Percentiles rank a stretch among this genome's conserved stretches.
phyloP scores from a whole-genome alignment of 2,113 vertebrate genomes.

The Mormyrus iriodes region DNA sequence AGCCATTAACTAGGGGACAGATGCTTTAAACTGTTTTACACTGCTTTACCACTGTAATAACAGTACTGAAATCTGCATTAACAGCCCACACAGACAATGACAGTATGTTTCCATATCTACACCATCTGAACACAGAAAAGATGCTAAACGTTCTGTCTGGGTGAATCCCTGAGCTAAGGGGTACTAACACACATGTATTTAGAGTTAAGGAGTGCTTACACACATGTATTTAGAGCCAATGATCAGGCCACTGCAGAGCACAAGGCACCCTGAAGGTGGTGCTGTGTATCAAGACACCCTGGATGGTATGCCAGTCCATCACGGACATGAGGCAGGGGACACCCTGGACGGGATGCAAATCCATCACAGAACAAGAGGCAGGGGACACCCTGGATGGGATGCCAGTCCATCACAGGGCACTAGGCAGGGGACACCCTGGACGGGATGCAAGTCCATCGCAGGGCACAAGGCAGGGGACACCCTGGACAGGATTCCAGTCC shows the following conservation, averaged over 20 bases:
- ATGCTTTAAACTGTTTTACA: background rate
- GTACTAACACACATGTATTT: background rate
- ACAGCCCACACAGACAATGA: background rate
- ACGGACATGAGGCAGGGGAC: background rate
- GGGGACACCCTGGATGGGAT: too few relatives aligned
- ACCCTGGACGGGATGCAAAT: background rate
- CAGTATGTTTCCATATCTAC: background rate
- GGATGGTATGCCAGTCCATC: background rate
- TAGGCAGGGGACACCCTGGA: too few relatives aligned
- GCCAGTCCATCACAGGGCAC: too few relatives aligned
- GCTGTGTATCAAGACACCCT: too few relatives aligned
- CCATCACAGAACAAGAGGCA: background rate
- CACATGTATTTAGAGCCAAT: background rate
- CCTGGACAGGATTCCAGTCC: too few relatives aligned
- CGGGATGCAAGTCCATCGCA: too few relatives aligned
- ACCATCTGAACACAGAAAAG: background rate
- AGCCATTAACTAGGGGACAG: background rate
- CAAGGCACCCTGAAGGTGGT: too few relatives aligned
- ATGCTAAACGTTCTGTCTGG: background rate
- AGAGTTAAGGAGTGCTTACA: too few relatives aligned
- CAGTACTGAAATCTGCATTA: background rate
- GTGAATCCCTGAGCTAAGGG: background rate
- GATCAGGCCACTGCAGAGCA: background rate
- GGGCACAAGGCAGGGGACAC: too few relatives aligned
- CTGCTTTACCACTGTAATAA: background rate